Evolutionary conservation across 1,140 invertebrate species (phyloP), one percentile per base, ranked within the genome.

Genomic region (Cataglyphis hispanica): DNA sequence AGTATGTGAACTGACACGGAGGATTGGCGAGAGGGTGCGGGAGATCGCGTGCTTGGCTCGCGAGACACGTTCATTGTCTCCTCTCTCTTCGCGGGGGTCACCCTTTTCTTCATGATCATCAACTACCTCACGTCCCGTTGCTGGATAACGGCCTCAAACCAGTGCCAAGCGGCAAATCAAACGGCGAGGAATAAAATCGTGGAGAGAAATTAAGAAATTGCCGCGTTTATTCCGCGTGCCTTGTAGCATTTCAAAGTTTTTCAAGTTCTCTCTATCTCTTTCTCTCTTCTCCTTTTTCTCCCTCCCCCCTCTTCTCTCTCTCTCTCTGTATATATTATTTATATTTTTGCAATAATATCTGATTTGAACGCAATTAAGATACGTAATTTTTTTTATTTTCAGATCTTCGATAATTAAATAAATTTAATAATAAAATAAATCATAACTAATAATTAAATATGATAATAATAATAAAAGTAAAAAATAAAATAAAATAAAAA

Each of bases 11-110:
- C 67, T 64, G 85, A 83, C 83, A 64, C 69, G n/a, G 56, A 40
- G 46, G 27, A 10, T 72, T 27, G 61, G 61, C 63, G 60, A 81
- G 84, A 76, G 43, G 69, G 56, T 56, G 80, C 56, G 46, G 63
- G 64, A 37, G 61, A 13, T 86, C 83, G 77, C 83, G 77, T 19
- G 91, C 87, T 93, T 92, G 88, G 91, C 86, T 93, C 91, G 84
- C 92, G 90, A 91, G 90, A 92, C 92, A 93, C 91, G 92, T 94
- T 92, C 89, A 93, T 93, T 91, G 90, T 93, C 92, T 92, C n/a
- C n/a, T 86, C 43, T 86, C 63, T 81, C 74, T 70, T 87, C 77
- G 86, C 80, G 80, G n/a, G n/a, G n/a, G 67, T 87, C 87, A 91
- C 89, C 89, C 90, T 92, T 58, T 86, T 87, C 85, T 84, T 87